Evolutionary conservation across 2,888 invertebrate species (phyloP).

Genomic region (Bugulina stolonifera): DNA sequence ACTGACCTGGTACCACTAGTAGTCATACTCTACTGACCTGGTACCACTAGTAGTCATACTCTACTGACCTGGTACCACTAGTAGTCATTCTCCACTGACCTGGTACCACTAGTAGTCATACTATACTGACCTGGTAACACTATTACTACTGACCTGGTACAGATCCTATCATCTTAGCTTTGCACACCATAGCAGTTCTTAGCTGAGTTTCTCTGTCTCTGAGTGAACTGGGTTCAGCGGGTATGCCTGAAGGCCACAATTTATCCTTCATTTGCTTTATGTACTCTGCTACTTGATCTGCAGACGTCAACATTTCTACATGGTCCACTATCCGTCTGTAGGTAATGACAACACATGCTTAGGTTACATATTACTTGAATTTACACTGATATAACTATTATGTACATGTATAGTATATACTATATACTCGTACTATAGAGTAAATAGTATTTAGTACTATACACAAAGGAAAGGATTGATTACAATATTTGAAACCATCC

Average conservation of each 20-base stretch:
- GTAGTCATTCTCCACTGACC: too few species aligned
- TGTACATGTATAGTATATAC: too few species aligned
- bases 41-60: too few species aligned
- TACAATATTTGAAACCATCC: too few species aligned
- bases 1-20: too few species aligned
- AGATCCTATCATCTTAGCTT: conserved; percentile 74
- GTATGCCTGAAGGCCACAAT: conserved; percentile 60
- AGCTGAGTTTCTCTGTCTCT: conserved; percentile 62
- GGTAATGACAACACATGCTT: too few species aligned
- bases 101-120: too few species aligned
- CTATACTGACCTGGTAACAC: too few species aligned
- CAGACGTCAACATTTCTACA: conserved; percentile 77
- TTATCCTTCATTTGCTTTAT: conserved; percentile 68
- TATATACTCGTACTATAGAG: not conserved
- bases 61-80: too few species aligned
- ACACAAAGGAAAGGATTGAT: not conserved
- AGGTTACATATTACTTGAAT: too few species aligned
- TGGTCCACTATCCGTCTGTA: conserved; percentile 75
- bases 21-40: too few species aligned
- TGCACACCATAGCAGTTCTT: conserved; percentile 76
- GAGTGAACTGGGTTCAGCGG: conserved; percentile 57
- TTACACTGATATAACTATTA: not conserved
- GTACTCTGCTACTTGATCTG: conserved; percentile 80
- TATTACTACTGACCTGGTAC: conserved; percentile 70
- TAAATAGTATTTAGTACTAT: not conserved